phyloP scores from a whole-genome alignment of 1,140 invertebrate genomes.

The Anastatus disparis region DNA sequence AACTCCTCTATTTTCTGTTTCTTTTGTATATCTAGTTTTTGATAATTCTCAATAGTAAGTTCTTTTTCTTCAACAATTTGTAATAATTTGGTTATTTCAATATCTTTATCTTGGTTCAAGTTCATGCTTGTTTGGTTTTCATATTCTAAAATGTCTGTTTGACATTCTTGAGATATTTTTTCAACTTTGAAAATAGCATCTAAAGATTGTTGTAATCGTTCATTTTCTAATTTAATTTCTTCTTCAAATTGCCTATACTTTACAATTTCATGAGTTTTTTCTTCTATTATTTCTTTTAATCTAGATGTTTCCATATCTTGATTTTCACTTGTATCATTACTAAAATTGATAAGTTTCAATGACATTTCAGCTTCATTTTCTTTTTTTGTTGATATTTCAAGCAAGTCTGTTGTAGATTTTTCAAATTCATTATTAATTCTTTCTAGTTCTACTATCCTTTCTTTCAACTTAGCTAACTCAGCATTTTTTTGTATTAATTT shows the following conservation, averaged over 20 bases:
- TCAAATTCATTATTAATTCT: neutral
- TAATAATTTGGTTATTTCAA: neutral
- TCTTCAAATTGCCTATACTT: slow-evolving; percentile 31
- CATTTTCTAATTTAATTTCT: slow-evolving; percentile 25
- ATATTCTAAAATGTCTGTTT: slow-evolving; percentile 31
- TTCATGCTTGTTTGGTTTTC: too few relatives aligned
- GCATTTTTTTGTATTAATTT: slow-evolving; percentile 32
- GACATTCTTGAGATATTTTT: slow-evolving; percentile 27
- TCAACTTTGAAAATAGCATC: neutral
- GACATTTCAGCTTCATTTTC: slow-evolving; percentile 42
- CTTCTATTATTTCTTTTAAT: slow-evolving; percentile 38
- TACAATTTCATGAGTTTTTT: slow-evolving; percentile 18
- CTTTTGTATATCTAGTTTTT: slow-evolving; percentile 28
- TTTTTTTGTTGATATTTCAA: slow-evolving; percentile 24
- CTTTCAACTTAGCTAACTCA: slow-evolving; percentile 32
- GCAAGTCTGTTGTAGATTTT: neutral
- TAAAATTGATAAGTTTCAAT: slow-evolving; percentile 1
- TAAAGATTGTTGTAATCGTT: slow-evolving; percentile 11
- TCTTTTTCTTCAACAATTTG: neutral
- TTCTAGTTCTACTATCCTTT: slow-evolving; percentile 32
- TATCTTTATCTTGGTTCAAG: slow-evolving; percentile 22
- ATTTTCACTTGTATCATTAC: neutral
- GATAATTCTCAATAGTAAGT: slow-evolving; percentile 14
- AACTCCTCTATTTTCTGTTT: slow-evolving; percentile 33
- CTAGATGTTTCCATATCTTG: slow-evolving; percentile 25